Conservation (phyloP, 2,888 invertebrate genomes). For the Rhorus exstirpatorius region DNA sequence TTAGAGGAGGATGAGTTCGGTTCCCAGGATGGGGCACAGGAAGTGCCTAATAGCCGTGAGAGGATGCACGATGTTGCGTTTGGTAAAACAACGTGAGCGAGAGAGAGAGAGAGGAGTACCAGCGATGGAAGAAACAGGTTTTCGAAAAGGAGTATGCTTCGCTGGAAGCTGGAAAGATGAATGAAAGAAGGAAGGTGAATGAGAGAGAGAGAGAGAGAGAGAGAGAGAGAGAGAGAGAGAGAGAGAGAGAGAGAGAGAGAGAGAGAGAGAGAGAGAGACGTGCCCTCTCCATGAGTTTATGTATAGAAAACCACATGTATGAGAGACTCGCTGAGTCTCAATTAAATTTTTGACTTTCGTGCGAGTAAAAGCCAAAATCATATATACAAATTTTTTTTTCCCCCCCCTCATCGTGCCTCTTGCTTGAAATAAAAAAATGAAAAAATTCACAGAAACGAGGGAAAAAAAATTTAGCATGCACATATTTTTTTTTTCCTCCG, state of each 20-base stretch:
- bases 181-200: slow-evolving; percentile 75
- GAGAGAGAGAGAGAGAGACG: slow-evolving; percentile 30
- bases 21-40: slow-evolving; percentile 83
- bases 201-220: slow-evolving; percentile 37
- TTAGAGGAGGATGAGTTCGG: slow-evolving; percentile 76
- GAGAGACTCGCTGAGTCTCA: slow-evolving; percentile 67
- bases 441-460: neutral
- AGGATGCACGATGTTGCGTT: slow-evolving; percentile 79
- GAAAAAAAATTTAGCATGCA: neutral
- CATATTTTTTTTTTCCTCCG: no score
- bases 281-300: slow-evolving; percentile 33
- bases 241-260: slow-evolving; percentile 37
- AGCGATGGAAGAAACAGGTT: slow-evolving; percentile 72
- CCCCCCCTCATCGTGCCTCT: neutral
- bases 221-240: slow-evolving; percentile 42
- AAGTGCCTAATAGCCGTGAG: slow-evolving; percentile 85
- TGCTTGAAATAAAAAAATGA: neutral
- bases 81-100: slow-evolving; percentile 72
- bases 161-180: slow-evolving; percentile 80
- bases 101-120: slow-evolving; percentile 72
- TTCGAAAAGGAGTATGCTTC: slow-evolving; percentile 70
- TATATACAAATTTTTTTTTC: neutral
- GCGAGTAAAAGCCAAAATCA: neutral
- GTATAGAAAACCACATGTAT: slow-evolving; percentile 33
- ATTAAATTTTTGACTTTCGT: slow-evolving; percentile 74